Conservation (phyloP, 2,113 vertebrate species). For the Myotis davidii region DNA sequence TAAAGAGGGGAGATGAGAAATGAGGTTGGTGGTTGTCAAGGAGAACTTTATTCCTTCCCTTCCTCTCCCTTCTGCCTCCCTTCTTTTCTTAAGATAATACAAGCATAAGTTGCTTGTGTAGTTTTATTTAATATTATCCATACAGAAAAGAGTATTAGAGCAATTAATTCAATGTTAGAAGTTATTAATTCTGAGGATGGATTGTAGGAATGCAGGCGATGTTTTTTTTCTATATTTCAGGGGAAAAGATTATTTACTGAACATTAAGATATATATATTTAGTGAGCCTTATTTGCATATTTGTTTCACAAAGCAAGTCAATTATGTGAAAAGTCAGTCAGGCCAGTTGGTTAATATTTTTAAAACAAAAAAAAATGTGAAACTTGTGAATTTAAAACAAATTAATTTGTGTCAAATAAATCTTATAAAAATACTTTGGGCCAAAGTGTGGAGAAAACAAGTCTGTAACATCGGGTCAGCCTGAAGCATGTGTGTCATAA, state of each 20-base stretch:
- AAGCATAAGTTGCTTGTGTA: background rate
- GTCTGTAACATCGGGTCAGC: background rate
- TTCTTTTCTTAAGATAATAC: constrained; percentile 20
- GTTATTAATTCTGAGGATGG: background rate
- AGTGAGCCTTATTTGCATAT: too few relatives aligned
- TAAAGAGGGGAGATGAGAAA: constrained; percentile 23
- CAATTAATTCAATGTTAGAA: background rate
- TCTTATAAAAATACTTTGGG: background rate
- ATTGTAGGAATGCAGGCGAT: background rate
- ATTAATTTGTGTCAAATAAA: background rate
- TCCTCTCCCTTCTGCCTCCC: background rate
- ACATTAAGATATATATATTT: background rate
- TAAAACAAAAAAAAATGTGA: background rate
- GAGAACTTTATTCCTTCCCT: background rate
- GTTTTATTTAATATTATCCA: constrained; percentile 32
- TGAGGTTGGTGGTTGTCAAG: constrained; percentile 26
- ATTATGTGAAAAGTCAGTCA: background rate
- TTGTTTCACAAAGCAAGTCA: background rate
- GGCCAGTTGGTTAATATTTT: background rate
- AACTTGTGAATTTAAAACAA: background rate
- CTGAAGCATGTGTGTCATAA: background rate
- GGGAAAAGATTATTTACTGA: background rate
- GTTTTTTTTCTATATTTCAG: background rate
- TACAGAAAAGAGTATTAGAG: background rate
- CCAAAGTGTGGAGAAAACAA: background rate